Percentiles rank a stretch among this genome's conserved stretches.
Evolutionary conservation across 2,888 invertebrate genomes (phyloP).

Genomic region (Enchytraeus crypticus): DNA sequence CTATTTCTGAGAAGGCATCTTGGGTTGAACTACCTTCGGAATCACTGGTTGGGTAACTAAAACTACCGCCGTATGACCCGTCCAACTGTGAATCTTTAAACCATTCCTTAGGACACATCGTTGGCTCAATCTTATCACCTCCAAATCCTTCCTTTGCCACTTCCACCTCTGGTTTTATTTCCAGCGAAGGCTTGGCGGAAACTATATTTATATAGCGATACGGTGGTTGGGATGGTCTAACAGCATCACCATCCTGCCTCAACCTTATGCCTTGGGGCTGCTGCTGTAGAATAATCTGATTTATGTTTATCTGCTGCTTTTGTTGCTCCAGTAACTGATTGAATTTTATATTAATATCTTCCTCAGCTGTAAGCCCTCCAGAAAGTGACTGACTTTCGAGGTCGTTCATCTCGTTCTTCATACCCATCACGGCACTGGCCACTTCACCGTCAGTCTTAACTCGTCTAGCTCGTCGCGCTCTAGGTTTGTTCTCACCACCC

Average conservation of each 20-base stretch:
- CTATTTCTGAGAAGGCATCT: background rate
- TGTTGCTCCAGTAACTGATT: background rate
- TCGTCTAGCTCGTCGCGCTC: background rate
- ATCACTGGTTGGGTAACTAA: background rate
- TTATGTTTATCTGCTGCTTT: background rate
- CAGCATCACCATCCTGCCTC: background rate
- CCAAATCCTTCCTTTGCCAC: background rate
- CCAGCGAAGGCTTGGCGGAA: too few species aligned
- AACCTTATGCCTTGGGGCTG: background rate
- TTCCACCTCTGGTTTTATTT: too few species aligned
- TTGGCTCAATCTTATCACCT: background rate
- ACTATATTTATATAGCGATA: too few species aligned
- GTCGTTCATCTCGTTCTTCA: background rate
- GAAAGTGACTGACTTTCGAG: background rate
- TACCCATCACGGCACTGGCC: background rate
- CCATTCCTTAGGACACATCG: background rate
- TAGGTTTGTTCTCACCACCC: background rate
- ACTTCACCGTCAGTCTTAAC: background rate
- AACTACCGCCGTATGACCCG: background rate
- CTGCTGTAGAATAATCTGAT: too few species aligned
- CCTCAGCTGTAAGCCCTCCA: background rate
- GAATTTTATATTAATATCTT: background rate
- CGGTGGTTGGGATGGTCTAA: background rate
- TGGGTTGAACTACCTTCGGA: background rate
- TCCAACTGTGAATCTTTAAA: too few species aligned